Percentiles rank a stretch among this genome's conserved stretches.
Conservation (phyloP, 2,797 vertebrate genomes). For the Tragelaphus eurycerus region DNA sequence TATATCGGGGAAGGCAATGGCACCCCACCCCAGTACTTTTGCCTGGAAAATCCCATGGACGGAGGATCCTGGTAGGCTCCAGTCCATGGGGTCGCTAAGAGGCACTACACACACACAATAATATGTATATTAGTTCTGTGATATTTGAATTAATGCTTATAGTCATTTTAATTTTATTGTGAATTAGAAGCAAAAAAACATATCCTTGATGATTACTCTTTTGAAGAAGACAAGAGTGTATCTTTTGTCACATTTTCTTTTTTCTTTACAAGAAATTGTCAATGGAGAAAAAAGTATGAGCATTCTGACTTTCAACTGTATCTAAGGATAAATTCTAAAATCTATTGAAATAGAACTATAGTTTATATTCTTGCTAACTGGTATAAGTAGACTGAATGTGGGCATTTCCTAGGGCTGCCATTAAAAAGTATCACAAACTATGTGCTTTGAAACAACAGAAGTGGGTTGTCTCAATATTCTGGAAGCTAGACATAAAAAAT, state of each 20-base stretch:
- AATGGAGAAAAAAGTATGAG: not conserved
- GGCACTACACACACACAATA: not conserved
- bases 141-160: not conserved
- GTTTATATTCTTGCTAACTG: not conserved
- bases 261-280: not conserved
- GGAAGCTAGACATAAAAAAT: not conserved
- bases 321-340: not conserved
- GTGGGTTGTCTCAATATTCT: not conserved
- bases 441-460: not conserved
- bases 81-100: too few species aligned
- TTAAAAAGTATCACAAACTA: not conserved
- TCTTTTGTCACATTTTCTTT: conserved; percentile 3
- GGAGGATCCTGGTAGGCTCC: too few species aligned
- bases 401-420: not conserved
- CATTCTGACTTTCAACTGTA: not conserved
- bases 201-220: not conserved
- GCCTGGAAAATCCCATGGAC: too few species aligned
- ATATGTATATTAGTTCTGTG: not conserved
- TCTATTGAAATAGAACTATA: not conserved
- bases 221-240: not conserved
- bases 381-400: not conserved
- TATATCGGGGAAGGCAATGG: too few species aligned
- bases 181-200: not conserved
- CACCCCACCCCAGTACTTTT: too few species aligned
- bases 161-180: not conserved